Base-by-base conservation (phyloP, 1,140 invertebrate genomes). In the Aporrectodea caliginosa region DNA sequence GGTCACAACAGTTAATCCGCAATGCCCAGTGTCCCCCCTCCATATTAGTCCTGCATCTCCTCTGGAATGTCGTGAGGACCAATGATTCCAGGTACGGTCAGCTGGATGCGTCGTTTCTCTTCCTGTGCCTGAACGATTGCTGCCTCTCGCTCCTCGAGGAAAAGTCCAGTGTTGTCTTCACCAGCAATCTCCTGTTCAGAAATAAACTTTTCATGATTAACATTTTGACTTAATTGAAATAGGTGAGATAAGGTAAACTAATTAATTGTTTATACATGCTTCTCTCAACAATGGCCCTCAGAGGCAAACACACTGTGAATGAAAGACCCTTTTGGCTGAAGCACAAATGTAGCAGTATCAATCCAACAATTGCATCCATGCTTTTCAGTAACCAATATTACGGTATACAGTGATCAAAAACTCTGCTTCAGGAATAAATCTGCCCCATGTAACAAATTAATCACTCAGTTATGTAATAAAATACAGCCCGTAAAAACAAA, bases 101-200 rank as follows among this genome's bases (percentile, higher is more conserved):
- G 91, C 89, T 98, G 96, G 79, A 95, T 91, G 86, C 93, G 92
- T 85, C 94, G 91, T 89, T 99, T 99, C 84, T 98, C 95, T 80
- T 95, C 93, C 87, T 98, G 95, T 27, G 96, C 96, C 84, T 92
- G 89, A 81, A 93, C 92, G 71, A 99, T 90, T 73, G 94, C 92
- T 73, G 91, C 91, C 88, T 98, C 94, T 84, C 97, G 92, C 86
- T 99, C 98, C 87, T 99, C 97, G 82, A 99, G 89, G 89, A 94
- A 99, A 81, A 99, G 90, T 90, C 99, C 98, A 81, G 93, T 94
- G 88, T 98, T 95, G 87, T 99, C 97, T 88, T 98, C 96, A 32
- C 98, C 97, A 34, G 96, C 96, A 87, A 95, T 97, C 90, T 99
- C 97, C 96, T 98, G 82, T n/a, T n/a, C n/a, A n/a, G n/a, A n/a